Evolutionary conservation across 2,113 vertebrate species (phyloP).

Genomic region (Notothenia rossii): DNA sequence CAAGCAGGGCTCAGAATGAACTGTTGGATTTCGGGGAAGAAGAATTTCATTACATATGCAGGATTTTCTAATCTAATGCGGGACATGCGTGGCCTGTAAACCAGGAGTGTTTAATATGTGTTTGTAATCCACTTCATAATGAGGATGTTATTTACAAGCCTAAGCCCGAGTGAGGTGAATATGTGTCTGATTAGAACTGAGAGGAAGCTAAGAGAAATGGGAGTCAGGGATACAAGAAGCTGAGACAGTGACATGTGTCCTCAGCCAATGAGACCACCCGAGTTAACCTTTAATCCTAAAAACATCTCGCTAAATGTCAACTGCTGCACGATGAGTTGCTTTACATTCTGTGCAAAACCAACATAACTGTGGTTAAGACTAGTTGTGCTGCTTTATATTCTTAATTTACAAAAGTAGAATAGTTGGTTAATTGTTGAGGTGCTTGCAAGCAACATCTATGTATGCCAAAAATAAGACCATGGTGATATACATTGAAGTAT

Average conservation of each 20-base stretch:
- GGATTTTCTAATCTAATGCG: constrained; percentile 36
- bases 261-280: not conserved
- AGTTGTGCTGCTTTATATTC: not conserved
- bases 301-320: not conserved
- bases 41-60: constrained; percentile 33
- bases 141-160: constrained; percentile 47
- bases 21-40: constrained; percentile 23
- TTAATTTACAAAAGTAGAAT: constrained; percentile 6
- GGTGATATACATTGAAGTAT: constrained; percentile 16
- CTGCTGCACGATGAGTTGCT: not conserved
- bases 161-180: constrained; percentile 20
- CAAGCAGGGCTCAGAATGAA: constrained; percentile 14
- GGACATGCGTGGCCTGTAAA: not conserved
- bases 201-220: constrained; percentile 5
- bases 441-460: constrained; percentile 5
- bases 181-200: not conserved
- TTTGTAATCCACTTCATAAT: constrained; percentile 35
- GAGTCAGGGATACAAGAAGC: not conserved
- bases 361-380: not conserved
- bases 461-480: constrained; percentile 28
- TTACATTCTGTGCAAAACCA: not conserved
- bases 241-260: not conserved
- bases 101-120: constrained; percentile 9
- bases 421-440: not conserved
- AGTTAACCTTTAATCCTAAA: not conserved